phyloP scores from a whole-genome alignment of 2,797 vertebrate genomes.

The Danio jaintianensis region DNA sequence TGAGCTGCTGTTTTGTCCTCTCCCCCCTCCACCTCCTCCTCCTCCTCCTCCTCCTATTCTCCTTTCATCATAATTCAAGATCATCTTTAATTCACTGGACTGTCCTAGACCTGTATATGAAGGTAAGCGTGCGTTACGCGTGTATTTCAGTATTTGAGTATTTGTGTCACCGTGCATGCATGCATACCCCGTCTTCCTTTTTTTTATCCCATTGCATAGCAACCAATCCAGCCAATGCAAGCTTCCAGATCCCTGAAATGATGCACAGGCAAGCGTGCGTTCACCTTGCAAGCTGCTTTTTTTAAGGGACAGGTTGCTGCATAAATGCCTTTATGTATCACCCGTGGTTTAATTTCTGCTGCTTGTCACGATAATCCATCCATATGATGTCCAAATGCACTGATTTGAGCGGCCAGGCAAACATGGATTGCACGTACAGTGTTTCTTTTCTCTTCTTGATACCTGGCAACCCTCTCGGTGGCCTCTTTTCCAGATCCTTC shows the following conservation, averaged over 20 bases:
- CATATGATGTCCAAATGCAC: constrained; percentile 2
- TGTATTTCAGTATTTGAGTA: constrained; percentile 14
- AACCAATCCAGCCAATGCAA: constrained; percentile 51
- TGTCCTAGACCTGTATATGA: constrained; percentile 61
- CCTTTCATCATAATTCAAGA: constrained; percentile 21
- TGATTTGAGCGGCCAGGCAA: constrained; percentile 23
- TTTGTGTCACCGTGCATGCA: constrained; percentile 22
- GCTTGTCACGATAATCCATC: constrained; percentile 17
- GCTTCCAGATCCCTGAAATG: constrained; percentile 23
- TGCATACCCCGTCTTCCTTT: constrained; percentile 33
- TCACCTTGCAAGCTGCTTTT: constrained; percentile 15
- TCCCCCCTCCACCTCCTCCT: not conserved
- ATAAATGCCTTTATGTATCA: constrained; percentile 32
- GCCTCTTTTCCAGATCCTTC: constrained; percentile 23
- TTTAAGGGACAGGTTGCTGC: constrained; percentile 13
- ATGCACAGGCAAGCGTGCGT: constrained; percentile 47
- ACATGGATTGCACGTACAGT: not conserved
- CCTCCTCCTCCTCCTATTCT: constrained; percentile 11
- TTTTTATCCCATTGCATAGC: constrained; percentile 48
- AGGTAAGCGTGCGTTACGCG: constrained; percentile 39
- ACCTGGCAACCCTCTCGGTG: constrained; percentile 11
- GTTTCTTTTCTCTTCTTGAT: not conserved
- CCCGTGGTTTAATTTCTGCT: constrained; percentile 11
- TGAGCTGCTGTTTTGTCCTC: constrained; percentile 36
- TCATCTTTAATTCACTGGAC: constrained; percentile 54